phyloP scores from a whole-genome alignment of 2,113 vertebrate species.

The Peromyscus maniculatus region DNA sequence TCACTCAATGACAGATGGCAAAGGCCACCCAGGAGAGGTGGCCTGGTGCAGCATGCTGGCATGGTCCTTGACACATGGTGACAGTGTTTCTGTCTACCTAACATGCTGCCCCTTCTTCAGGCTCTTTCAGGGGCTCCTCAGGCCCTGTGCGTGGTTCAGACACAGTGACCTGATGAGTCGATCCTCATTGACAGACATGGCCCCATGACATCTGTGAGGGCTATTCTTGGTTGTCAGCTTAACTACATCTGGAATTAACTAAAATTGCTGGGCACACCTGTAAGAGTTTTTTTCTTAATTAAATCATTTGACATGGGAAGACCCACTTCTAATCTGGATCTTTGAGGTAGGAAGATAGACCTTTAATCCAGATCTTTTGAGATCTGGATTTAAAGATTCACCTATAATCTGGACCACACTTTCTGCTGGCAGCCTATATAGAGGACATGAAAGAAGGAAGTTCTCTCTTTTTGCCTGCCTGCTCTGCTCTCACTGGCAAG shows the following conservation, averaged over 20 bases:
- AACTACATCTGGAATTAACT: background rate
- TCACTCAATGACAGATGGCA: background rate
- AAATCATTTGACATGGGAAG: background rate
- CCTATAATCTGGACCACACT: background rate
- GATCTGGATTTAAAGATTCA: background rate
- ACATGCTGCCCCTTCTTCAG: background rate
- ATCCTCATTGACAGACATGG: background rate
- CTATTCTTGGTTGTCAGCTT: background rate
- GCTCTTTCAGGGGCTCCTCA: background rate
- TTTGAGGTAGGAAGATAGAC: background rate
- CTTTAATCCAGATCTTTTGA: background rate
- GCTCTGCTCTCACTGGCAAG: background rate
- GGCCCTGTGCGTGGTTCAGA: background rate
- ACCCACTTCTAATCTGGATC: background rate
- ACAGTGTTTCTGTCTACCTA: background rate
- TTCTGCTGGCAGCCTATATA: background rate
- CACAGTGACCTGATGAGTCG: background rate
- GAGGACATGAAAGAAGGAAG: background rate
- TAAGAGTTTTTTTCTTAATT: background rate
- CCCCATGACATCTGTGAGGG: background rate
- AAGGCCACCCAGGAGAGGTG: background rate
- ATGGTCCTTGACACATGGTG: background rate
- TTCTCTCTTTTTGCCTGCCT: no score
- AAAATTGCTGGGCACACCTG: background rate
- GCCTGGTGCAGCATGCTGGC: background rate